Evolutionary conservation across 2,113 vertebrate genomes (phyloP).

Genomic region (Nyctereutes procyonoides): DNA sequence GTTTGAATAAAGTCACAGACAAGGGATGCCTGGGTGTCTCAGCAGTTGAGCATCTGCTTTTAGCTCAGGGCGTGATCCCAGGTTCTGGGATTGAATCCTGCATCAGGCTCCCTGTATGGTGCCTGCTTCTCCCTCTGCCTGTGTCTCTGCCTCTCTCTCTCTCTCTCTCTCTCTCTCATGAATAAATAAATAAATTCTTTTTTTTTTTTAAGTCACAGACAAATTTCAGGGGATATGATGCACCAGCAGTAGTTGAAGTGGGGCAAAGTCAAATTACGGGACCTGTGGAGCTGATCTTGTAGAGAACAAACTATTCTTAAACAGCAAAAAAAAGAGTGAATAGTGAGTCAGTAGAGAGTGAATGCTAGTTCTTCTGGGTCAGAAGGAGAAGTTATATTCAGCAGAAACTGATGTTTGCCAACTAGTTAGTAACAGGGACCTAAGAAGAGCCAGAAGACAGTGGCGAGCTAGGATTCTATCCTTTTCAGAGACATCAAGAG

Average conservation of each 20-base stretch:
- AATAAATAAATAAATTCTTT: too few relatives aligned
- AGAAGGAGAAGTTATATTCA: neutral
- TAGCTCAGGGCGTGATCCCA: too few relatives aligned
- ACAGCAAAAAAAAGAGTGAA: neutral
- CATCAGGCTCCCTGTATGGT: too few relatives aligned
- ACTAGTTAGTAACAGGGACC: neutral
- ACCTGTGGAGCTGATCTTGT: neutral
- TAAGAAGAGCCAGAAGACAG: neutral
- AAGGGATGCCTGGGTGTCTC: neutral
- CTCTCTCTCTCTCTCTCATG: too few relatives aligned
- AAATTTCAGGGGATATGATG: neutral
- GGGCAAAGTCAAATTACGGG: neutral
- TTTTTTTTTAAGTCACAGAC: neutral
- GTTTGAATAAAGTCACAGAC: neutral
- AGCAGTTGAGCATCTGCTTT: too few relatives aligned
- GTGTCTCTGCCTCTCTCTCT: too few relatives aligned
- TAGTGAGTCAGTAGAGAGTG: neutral
- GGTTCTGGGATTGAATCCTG: too few relatives aligned
- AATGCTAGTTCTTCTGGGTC: neutral
- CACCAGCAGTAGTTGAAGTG: neutral
- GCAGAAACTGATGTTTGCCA: neutral
- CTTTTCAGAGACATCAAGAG: neutral
- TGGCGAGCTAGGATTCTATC: neutral
- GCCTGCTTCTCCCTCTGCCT: too few relatives aligned
- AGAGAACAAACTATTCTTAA: neutral